Evolutionary conservation across 2,797 vertebrate genomes (phyloP).

Genomic region (Sebastes minor): DNA sequence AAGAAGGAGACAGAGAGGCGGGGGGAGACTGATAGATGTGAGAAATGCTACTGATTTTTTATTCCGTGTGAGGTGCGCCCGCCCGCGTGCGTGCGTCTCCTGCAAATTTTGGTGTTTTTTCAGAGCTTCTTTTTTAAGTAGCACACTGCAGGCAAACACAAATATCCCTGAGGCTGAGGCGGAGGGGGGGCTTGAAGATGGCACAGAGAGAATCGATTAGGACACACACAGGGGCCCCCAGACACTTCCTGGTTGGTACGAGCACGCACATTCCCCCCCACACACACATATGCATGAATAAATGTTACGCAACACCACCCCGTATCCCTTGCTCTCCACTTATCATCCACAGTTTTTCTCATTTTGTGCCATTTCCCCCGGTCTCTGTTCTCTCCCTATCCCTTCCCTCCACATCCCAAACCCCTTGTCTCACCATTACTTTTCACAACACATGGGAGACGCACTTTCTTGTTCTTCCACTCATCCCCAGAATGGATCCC

Average conservation of each 20-base stretch:
- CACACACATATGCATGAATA: slow-evolving; percentile 12
- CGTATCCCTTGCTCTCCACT: slow-evolving; percentile 44
- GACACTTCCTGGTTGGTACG: slow-evolving; percentile 34
- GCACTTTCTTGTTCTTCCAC: slow-evolving; percentile 23
- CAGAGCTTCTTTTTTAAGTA: slow-evolving; percentile 52
- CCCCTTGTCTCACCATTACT: slow-evolving; percentile 33
- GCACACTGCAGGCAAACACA: slow-evolving; percentile 71
- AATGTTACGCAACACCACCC: slow-evolving; percentile 50
- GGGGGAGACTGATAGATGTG: slow-evolving; percentile 46
- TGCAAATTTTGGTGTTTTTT: slow-evolving; percentile 43
- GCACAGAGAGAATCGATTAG: slow-evolving; percentile 74
- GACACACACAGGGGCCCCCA: slow-evolving; percentile 11
- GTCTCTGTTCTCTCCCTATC: slow-evolving; percentile 4
- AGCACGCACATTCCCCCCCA: slow-evolving; percentile 5
- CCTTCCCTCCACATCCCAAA: slow-evolving; percentile 19
- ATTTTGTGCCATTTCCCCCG: slow-evolving; percentile 46
- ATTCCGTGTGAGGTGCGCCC: slow-evolving; percentile 61
- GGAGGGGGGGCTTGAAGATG: slow-evolving; percentile 54
- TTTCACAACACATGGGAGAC: slow-evolving; percentile 17
- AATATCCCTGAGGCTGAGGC: slow-evolving; percentile 65
- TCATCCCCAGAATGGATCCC: slow-evolving; percentile 32
- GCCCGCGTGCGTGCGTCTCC: slow-evolving; percentile 28
- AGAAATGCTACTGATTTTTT: slow-evolving; percentile 60
- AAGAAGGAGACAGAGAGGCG: slow-evolving; percentile 26
- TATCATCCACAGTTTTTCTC: slow-evolving; percentile 56